Conservation (phyloP, 2,113 vertebrate genomes). For the Geococcyx californianus region DNA sequence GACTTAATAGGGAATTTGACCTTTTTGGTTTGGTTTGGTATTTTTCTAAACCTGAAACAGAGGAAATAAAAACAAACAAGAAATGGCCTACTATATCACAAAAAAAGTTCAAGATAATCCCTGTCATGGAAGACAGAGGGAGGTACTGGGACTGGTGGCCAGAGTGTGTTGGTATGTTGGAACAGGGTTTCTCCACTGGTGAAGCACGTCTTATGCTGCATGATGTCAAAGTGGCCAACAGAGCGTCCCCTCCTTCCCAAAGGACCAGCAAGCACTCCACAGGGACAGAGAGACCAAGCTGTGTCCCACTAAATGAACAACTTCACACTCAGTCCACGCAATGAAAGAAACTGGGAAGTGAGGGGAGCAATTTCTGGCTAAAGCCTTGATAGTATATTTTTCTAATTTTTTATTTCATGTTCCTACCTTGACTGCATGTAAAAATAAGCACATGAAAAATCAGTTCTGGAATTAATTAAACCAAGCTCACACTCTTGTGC, state of each 20-base stretch:
- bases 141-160: not conserved
- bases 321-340: not conserved
- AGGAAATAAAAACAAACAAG: not conserved
- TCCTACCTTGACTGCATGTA: not conserved
- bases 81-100: not conserved
- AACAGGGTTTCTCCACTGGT: not conserved
- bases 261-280: not conserved
- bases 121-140: not conserved
- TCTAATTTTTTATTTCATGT: not conserved
- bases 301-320: rapidly evolving
- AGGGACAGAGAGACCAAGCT: not conserved
- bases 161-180: not conserved
- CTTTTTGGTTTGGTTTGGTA: too few relatives aligned
- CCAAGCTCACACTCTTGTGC: not conserved
- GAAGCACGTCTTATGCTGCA: not conserved
- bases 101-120: not conserved
- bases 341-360: rapidly evolving
- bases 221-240: not conserved
- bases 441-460: not conserved
- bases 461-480: constrained; percentile 21
- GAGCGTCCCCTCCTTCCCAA: not conserved
- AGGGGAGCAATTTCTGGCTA: not conserved
- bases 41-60: not conserved
- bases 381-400: not conserved
- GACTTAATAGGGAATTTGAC: not conserved